Evolutionary conservation across 30 jellyfish, hydroid and myxozoan genomes (phyloP), one percentile per base, ranked within the genome.

Genomic region (Pelagia noctiluca): DNA sequence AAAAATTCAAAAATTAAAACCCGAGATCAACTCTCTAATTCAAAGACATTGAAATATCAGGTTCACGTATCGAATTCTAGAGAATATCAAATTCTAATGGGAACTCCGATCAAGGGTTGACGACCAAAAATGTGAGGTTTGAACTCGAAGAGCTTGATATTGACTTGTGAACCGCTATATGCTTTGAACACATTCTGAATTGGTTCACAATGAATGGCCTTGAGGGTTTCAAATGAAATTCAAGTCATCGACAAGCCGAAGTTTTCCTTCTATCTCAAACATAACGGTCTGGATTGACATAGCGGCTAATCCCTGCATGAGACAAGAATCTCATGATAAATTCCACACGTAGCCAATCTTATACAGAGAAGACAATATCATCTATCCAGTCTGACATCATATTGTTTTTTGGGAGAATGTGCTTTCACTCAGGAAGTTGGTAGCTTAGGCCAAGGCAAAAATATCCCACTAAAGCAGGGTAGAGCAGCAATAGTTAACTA

Each of bases 231-330:
- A 31, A 52, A 52, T 52, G 4, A 26, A n/a, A 31, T n/a, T 52
- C 68, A 0, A 26, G 19, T 8, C 19, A 8, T 47, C 11, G 19
- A 47, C 11, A 8, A 8, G 36, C 50, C 42, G 25, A 50, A 54
- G 69, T 50, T 35, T 80, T 16, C 78, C 74, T 68, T 66, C 82
- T 80, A 30, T 29, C 53, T 36, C 31, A 82, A 68, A 82, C 75
- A 67, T 82, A 82, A 82, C 92, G 86, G 92, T 48, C 62, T 26
- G 71, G 38, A 28, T 1, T 47, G 66, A 53, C 32, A 63, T 65
- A 35, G 2, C 73, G 16, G 33, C 13, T 79, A 79, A 79, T 79
- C 89, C 50, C 11, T 79, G 69, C 33, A 63, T 79, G 89, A 37
- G 21, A 52, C 30, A 52, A 52, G 21, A 10, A 52, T 52, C 68